Evolutionary conservation across 2,797 vertebrate genomes (phyloP).

Genomic region (Apogon talboti): DNA sequence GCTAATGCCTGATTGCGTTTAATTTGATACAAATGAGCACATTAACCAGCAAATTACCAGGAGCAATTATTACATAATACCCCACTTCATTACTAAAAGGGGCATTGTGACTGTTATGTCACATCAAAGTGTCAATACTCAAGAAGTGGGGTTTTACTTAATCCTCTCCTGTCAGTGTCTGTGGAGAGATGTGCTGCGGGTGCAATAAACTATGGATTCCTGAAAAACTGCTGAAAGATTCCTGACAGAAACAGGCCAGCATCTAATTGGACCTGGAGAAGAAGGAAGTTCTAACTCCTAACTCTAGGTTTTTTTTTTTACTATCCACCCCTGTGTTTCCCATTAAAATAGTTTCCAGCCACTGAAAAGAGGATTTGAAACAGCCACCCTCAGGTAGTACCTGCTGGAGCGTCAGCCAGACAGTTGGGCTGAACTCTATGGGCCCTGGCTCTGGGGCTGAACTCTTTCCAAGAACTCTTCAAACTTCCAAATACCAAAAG

Average conservation of each 20-base stretch:
- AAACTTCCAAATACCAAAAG: constrained; percentile 22
- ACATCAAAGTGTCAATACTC: constrained; percentile 33
- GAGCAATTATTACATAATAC: constrained; percentile 61
- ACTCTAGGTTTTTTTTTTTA: constrained; percentile 54
- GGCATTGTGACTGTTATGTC: constrained; percentile 50
- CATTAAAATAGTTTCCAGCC: constrained; percentile 83
- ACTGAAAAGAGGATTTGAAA: constrained; percentile 69
- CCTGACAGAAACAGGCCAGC: constrained; percentile 63
- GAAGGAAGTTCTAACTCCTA: constrained; percentile 57
- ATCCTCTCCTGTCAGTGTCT: constrained; percentile 11
- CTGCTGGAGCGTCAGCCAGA: constrained; percentile 67
- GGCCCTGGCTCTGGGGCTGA: constrained; percentile 43
- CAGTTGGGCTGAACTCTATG: constrained; percentile 61
- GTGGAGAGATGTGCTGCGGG: constrained; percentile 31
- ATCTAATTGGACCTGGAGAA: constrained; percentile 75
- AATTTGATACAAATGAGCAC: constrained; percentile 70
- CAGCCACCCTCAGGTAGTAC: constrained; percentile 73
- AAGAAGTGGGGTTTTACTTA: constrained; percentile 8
- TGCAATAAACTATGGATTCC: constrained; percentile 60
- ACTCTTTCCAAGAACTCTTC: constrained; percentile 48
- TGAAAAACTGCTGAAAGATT: constrained; percentile 63
- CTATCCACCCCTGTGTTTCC: constrained; percentile 74
- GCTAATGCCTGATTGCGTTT: constrained; percentile 65
- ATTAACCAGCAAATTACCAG: constrained; percentile 68
- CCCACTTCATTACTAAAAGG: constrained; percentile 47